Evolutionary conservation across 2,113 vertebrate species (phyloP).

Genomic region (Scortum barcoo): DNA sequence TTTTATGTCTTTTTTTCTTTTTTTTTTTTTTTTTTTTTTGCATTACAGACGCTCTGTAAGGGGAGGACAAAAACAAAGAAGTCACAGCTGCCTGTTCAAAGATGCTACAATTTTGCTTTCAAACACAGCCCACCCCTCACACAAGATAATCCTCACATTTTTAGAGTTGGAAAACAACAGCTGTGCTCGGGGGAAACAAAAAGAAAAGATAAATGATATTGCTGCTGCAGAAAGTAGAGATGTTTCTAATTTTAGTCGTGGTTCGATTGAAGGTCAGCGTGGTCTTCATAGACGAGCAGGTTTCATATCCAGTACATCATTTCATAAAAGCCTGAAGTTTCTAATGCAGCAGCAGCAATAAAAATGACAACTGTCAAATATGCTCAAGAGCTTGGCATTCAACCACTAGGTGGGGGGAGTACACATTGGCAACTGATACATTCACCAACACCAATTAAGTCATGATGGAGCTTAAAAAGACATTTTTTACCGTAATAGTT

Average conservation of each 20-base stretch:
- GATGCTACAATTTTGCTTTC: conserved; percentile 83
- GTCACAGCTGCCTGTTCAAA: conserved; percentile 83
- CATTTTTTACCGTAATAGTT: neutral
- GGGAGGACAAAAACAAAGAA: conserved; percentile 44
- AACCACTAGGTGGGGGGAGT: conserved; percentile 45
- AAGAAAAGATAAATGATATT: neutral
- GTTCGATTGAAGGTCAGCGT: conserved; percentile 2
- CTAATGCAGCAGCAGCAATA: conserved; percentile 34
- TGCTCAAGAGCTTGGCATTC: conserved; percentile 42
- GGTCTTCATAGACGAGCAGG: neutral
- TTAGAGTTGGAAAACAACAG: conserved; percentile 8
- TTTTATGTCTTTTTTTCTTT: conserved; percentile 32
- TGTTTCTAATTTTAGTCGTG: neutral
- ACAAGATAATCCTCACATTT: conserved; percentile 36
- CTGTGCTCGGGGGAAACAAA: neutral
- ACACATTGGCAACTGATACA: conserved; percentile 62
- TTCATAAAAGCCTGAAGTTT: conserved; percentile 18
- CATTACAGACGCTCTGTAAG: conserved; percentile 56
- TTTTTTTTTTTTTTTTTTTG: conserved; percentile 39
- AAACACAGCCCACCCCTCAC: conserved; percentile 51
- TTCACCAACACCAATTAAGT: conserved; percentile 56
- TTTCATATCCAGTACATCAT: neutral
- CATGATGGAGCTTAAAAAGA: conserved; percentile 17
- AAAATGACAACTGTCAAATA: neutral
- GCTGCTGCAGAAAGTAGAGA: conserved; percentile 16